phyloP scores from a whole-genome alignment of 2,113 vertebrate species.

The Eidolon helvum region DNA sequence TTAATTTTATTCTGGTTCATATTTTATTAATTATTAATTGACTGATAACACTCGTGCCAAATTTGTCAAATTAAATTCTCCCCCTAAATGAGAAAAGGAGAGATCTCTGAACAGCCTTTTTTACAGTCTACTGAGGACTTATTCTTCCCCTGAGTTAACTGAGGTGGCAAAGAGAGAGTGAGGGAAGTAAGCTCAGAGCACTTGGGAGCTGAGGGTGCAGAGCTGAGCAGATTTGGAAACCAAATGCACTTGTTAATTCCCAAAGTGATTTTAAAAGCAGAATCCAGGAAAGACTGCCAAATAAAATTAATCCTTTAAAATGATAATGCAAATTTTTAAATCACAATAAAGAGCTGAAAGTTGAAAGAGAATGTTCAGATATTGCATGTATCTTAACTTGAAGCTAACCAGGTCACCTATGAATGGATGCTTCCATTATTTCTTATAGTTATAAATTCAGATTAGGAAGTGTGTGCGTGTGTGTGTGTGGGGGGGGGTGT shows the following conservation, averaged over 20 bases:
- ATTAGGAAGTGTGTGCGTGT: neutral
- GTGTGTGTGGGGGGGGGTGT: neutral
- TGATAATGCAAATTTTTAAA: conserved; percentile 41
- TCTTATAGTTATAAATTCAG: neutral
- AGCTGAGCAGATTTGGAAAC: conserved; percentile 4
- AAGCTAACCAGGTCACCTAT: neutral
- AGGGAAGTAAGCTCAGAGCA: neutral
- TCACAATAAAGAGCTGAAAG: neutral
- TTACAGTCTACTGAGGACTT: neutral
- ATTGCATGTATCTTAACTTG: neutral
- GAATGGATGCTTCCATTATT: neutral
- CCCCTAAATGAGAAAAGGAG: neutral
- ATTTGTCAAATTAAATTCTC: neutral
- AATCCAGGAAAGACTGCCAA: conserved; percentile 31
- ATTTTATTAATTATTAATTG: conserved; percentile 53
- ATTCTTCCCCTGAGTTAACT: neutral
- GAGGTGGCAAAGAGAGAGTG: neutral
- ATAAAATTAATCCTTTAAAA: conserved; percentile 65
- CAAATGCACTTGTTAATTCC: conserved; percentile 48
- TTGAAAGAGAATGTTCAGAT: conserved; percentile 46
- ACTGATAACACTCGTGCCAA: neutral
- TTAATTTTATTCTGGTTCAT: conserved; percentile 34
- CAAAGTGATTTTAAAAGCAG: conserved; percentile 64
- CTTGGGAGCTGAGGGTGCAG: neutral
- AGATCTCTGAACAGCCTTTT: neutral